phyloP scores from a whole-genome alignment of 2,113 vertebrate species.

The Cnemophilus loriae region DNA sequence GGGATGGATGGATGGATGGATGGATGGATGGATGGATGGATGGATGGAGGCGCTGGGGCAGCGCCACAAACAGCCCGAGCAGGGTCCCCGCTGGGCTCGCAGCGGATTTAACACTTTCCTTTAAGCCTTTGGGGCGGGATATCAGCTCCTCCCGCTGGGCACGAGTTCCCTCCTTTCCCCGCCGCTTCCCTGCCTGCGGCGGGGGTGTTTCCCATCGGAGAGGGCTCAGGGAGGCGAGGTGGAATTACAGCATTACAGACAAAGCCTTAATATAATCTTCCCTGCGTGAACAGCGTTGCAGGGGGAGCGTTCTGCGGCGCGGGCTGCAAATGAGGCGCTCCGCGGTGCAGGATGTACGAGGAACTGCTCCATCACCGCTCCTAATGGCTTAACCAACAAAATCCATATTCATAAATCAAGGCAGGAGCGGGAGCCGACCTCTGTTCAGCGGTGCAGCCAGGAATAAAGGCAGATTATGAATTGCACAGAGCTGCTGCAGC shows the following conservation, averaged over 20 bases:
- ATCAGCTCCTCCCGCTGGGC: background rate
- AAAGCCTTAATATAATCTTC: background rate
- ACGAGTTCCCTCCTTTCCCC: background rate
- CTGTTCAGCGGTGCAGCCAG: background rate
- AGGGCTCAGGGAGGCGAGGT: background rate
- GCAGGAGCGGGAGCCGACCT: background rate
- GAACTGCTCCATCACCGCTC: conserved; percentile 21
- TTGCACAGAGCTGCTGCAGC: conserved; percentile 1
- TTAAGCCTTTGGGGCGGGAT: background rate
- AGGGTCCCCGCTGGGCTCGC: fast-evolving
- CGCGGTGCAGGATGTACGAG: background rate
- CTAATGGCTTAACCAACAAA: conserved; percentile 38
- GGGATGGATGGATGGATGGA: background rate
- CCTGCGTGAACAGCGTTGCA: background rate
- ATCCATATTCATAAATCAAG: conserved; percentile 39
- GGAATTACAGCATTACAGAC: conserved; percentile 2
- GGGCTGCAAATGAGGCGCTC: background rate
- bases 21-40: background rate
- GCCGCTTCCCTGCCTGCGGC: background rate
- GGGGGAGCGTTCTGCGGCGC: background rate
- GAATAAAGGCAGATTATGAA: background rate
- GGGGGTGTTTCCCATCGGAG: fast-evolving
- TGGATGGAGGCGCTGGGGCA: background rate
- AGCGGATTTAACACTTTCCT: background rate
- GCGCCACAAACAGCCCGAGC: fast-evolving